Percentiles rank a stretch among this genome's conserved stretches.
phyloP scores from a whole-genome alignment of 2,113 vertebrate species.

The Himantopus leucocephalus region DNA sequence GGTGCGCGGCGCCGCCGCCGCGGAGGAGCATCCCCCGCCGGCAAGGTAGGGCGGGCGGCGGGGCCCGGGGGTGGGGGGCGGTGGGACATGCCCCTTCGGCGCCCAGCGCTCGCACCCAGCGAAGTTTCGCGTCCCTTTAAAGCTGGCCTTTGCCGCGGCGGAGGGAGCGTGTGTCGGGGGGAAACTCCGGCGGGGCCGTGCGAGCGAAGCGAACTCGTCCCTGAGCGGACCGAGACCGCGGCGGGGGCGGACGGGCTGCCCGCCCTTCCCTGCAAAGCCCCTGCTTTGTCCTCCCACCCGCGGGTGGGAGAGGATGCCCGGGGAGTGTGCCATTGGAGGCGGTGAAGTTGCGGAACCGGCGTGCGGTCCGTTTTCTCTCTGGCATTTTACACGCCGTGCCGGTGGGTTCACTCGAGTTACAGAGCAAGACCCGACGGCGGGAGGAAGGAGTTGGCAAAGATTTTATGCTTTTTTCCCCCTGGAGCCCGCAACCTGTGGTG shows the following conservation, averaged over 20 bases:
- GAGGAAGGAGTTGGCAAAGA: background rate
- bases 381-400: rapidly evolving
- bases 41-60: conserved; percentile 76
- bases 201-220: too few relatives aligned
- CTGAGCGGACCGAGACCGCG: background rate
- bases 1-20: conserved; percentile 43
- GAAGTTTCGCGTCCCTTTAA: background rate
- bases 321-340: rapidly evolving
- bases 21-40: conserved; percentile 75
- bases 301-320: background rate
- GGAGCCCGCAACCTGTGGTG: background rate
- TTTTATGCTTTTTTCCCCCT: rapidly evolving
- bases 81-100: background rate
- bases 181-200: too few relatives aligned
- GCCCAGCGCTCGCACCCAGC: too few relatives aligned
- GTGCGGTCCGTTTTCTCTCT: rapidly evolving
- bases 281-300: background rate
- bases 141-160: background rate
- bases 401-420: rapidly evolving
- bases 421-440: background rate
- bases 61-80: background rate
- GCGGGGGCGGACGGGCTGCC: background rate
- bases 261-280: background rate
- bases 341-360: background rate
- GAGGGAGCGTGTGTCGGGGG: too few relatives aligned